Evolutionary conservation across 2,888 invertebrate genomes (phyloP), one percentile per base, ranked within the genome.

Genomic region (Allophyes oxyacanthae): DNA sequence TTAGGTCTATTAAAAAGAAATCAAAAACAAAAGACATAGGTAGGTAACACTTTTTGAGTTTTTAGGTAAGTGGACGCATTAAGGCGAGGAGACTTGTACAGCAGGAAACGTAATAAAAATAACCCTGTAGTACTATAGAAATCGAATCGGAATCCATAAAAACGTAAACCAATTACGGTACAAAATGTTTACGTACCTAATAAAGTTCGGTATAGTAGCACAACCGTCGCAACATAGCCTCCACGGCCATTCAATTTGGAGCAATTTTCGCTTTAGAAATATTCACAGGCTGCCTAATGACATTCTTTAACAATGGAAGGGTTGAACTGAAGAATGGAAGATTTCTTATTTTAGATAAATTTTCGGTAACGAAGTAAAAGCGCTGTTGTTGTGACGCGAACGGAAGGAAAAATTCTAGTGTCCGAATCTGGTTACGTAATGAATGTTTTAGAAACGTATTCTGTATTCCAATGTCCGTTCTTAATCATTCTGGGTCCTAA

Each of bases 211-310:
- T 52, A 66, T 59, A 53, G 46, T 62, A 64, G 42, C 43, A 49
- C 43, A 38, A 62, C 32, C 15, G 11, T 6, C 0, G 36, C 15
- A 43, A 48, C 36, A 4, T 41, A 26, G 38, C n/a, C 14, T 8
- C 28, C 53, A 56, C 33, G 26, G 32, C 36, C 34, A 50, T 57
- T 55, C 45, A 65, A 52, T 70, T 65, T 48, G 20, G 43, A 66
- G 49, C 59, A 70, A 73, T 70, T 70, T 76, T 67, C 64, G 59
- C 56, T 68, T 75, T 73, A 70, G 55, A 76, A 80, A 71, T 73
- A 70, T 74, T 77, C 69, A 64, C 64, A 54, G 62, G 59, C 64
- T 62, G 46, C 66, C 54, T 75, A 75, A 75, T 75, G 60, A 60
- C 55, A 62, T 62, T 63, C 55, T 67, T 59, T 61, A 52, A 66